phyloP scores from a whole-genome alignment of 2,113 vertebrate genomes.

The Sigmodon hispidus region DNA sequence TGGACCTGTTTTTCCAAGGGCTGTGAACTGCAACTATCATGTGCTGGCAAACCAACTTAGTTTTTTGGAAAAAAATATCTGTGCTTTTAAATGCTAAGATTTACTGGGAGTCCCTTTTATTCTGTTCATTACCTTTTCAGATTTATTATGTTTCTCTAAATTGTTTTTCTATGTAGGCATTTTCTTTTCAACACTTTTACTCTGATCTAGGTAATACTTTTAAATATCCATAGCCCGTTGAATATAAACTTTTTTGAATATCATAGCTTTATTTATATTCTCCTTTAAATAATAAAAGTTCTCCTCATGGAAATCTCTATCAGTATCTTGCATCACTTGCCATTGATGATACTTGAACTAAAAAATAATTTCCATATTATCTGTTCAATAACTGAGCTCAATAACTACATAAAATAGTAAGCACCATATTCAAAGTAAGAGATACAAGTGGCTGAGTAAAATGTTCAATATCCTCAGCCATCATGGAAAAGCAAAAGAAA shows the following conservation, averaged over 20 bases:
- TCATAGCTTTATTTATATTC: neutral
- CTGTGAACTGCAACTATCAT: neutral
- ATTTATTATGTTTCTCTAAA: neutral
- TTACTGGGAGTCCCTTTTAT: neutral
- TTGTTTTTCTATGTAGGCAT: neutral
- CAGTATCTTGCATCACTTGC: neutral
- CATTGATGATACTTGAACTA: neutral
- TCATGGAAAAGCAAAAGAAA: neutral
- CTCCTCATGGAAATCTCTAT: neutral
- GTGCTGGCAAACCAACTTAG: neutral
- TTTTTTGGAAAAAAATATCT: neutral
- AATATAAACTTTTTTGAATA: neutral
- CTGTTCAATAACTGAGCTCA: neutral
- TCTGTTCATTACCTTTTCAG: neutral
- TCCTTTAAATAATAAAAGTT: neutral
- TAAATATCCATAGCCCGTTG: neutral
- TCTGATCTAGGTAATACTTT: neutral
- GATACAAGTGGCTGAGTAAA: neutral
- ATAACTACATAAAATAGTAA: neutral
- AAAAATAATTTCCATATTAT: conserved; percentile 7
- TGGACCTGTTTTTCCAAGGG: neutral
- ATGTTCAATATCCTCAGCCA: neutral
- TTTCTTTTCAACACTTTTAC: neutral
- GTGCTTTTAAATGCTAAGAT: neutral
- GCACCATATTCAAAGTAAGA: neutral